Evolutionary conservation across 2,113 vertebrate genomes (phyloP).

Genomic region (Caranx ignobilis): DNA sequence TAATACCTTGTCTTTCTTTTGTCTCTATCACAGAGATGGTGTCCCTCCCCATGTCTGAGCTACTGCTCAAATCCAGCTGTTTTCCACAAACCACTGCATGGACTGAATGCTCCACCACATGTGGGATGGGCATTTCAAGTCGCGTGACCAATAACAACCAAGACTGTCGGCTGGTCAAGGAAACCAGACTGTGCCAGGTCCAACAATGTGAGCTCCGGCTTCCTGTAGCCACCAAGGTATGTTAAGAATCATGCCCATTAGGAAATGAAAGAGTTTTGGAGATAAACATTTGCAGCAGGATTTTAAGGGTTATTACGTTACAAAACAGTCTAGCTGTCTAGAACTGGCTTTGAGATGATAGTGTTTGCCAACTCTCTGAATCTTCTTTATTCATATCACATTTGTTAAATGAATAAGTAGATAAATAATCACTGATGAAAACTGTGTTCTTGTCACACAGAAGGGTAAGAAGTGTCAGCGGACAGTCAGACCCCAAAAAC

Average conservation of each 20-base stretch:
- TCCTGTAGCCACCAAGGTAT: conserved; percentile 65
- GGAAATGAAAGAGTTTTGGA: background rate
- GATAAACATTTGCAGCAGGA: background rate
- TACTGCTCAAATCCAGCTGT: conserved; percentile 62
- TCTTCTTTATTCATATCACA: background rate
- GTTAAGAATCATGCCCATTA: background rate
- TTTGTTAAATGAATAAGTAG: background rate
- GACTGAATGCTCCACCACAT: conserved; percentile 82
- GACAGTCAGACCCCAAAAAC: conserved; percentile 63
- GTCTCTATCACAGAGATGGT: conserved; percentile 62
- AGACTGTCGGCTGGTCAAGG: conserved; percentile 77
- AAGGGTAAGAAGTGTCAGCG: conserved; percentile 80
- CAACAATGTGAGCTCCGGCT: conserved; percentile 63
- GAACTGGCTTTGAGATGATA: background rate
- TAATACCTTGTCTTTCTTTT: background rate
- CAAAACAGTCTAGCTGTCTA: background rate
- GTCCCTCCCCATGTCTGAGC: conserved; percentile 44
- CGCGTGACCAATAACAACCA: conserved; percentile 82
- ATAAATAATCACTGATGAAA: background rate
- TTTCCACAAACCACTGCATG: conserved; percentile 80
- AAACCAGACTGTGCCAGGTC: conserved; percentile 82
- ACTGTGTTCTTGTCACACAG: conserved; percentile 37
- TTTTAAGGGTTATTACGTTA: background rate
- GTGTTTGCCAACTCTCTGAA: background rate
- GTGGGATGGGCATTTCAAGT: conserved; percentile 84